Conservation (phyloP, 2,888 invertebrate species). For the Elmis aenea region DNA sequence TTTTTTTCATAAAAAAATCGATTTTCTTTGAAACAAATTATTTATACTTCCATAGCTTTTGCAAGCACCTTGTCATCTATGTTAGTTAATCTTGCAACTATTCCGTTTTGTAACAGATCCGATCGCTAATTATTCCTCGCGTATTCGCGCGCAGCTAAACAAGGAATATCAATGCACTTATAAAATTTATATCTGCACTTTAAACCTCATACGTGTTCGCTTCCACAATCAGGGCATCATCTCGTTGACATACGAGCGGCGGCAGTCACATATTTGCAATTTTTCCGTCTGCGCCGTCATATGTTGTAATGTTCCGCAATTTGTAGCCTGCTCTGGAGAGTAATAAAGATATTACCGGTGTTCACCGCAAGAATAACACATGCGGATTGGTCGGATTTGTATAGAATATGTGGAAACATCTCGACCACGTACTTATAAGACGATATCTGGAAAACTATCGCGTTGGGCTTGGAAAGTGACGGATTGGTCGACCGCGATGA, state of each 20-base stretch:
- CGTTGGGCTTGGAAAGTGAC: no score
- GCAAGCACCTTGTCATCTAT: no score
- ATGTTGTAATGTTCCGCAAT: conserved; percentile 40
- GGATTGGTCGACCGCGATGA: no score
- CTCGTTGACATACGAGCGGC: conserved; percentile 33
- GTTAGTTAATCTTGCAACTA: no score
- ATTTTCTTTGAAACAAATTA: no score
- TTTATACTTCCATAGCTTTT: no score
- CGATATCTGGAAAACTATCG: no score
- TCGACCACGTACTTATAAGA: no score
- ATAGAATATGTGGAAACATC: conserved; percentile 17
- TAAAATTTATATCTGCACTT: conserved; percentile 33
- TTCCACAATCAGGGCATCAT: conserved; percentile 33
- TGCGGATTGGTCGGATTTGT: conserved; percentile 26
- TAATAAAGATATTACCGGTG: conserved; percentile 40
- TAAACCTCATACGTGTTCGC: conserved; percentile 32
- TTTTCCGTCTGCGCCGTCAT: conserved; percentile 40
- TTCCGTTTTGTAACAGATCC: no score
- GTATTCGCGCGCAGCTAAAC: no score
- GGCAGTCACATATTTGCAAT: conserved; percentile 40
- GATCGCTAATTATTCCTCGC: no score
- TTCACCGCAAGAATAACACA: conserved; percentile 34
- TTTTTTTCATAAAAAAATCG: no score
- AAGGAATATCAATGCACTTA: conserved; percentile 32
- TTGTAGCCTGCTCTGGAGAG: conserved; percentile 39